Percentiles rank a stretch among this genome's conserved stretches.
Evolutionary conservation across 1,140 invertebrate species (phyloP).

Genomic region (Zaprionus nigranus): DNA sequence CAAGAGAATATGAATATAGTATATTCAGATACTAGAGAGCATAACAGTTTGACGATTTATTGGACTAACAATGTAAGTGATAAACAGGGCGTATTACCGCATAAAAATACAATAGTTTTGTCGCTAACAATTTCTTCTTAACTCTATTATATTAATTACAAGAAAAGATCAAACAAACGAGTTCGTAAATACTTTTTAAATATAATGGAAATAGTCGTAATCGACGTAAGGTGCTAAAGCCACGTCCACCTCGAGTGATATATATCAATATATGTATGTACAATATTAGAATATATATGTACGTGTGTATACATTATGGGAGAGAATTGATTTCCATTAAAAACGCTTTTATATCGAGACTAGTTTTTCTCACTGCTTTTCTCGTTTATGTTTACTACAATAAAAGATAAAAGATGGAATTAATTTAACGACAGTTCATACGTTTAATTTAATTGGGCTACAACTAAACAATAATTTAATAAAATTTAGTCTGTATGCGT

Average conservation of each 20-base stretch:
- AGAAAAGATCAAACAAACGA: slow-evolving; percentile 6
- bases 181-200: slow-evolving; percentile 11
- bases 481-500: slow-evolving; percentile 13
- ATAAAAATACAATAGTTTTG: slow-evolving; percentile 38
- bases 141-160: slow-evolving; percentile 28
- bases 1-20: background rate
- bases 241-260: slow-evolving; percentile 28
- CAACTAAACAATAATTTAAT: slow-evolving; percentile 41
- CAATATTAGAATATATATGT: slow-evolving; percentile 8
- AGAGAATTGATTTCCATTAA: slow-evolving; percentile 44
- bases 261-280: slow-evolving; percentile 6
- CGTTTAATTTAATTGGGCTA: slow-evolving; percentile 50
- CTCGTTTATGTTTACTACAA: slow-evolving; percentile 79
- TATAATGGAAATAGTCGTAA: slow-evolving; percentile 20
- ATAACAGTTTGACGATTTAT: slow-evolving; percentile 42
- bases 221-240: slow-evolving; percentile 25
- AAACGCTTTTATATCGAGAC: slow-evolving; percentile 23
- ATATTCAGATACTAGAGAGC: slow-evolving; percentile 13
- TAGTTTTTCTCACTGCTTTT: slow-evolving; percentile 61
- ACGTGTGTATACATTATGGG: slow-evolving; percentile 33
- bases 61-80: slow-evolving; percentile 33
- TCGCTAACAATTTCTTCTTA: slow-evolving; percentile 36
- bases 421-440: slow-evolving; percentile 34
- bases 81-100: slow-evolving; percentile 25
- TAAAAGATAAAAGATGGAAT: slow-evolving; percentile 39